Conservation (phyloP, 2,797 vertebrate species). For the Gallinago nigripennis region DNA sequence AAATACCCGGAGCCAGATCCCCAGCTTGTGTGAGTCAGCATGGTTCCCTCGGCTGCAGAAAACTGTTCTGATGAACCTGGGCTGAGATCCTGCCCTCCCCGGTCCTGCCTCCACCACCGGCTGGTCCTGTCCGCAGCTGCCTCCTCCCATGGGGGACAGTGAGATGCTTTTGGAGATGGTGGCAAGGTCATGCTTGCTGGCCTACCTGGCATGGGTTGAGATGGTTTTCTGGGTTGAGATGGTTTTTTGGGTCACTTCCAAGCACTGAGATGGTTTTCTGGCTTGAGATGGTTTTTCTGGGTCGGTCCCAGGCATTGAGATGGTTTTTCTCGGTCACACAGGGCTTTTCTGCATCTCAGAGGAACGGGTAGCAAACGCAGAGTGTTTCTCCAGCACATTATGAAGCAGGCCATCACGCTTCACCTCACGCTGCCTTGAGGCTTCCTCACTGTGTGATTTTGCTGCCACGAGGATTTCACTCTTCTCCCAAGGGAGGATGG, state of each 20-base stretch:
- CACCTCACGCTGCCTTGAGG: accelerated
- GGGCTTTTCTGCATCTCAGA: not conserved
- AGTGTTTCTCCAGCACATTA: not conserved
- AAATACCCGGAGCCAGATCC: not conserved
- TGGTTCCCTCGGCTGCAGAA: not conserved
- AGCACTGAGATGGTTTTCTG: not conserved
- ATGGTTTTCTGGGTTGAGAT: not conserved
- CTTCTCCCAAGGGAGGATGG: not conserved
- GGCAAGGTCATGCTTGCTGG: not conserved
- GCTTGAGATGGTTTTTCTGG: not conserved
- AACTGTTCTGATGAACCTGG: not conserved
- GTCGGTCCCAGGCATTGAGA: not conserved
- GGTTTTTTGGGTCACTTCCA: not conserved
- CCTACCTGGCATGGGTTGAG: not conserved
- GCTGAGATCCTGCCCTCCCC: not conserved
- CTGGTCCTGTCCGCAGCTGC: not conserved
- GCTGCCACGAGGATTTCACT: too few relatives aligned
- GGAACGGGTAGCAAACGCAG: not conserved
- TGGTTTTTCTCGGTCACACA: not conserved
- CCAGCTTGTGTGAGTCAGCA: not conserved
- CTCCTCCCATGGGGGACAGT: not conserved
- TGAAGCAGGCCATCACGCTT: accelerated
- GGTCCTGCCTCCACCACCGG: not conserved
- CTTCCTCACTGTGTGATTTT: not conserved
- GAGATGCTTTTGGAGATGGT: not conserved